Evolutionary conservation across 2,797 vertebrate species (phyloP), one percentile per base, ranked within the genome.

Genomic region (Enteromius fasciolatus): DNA sequence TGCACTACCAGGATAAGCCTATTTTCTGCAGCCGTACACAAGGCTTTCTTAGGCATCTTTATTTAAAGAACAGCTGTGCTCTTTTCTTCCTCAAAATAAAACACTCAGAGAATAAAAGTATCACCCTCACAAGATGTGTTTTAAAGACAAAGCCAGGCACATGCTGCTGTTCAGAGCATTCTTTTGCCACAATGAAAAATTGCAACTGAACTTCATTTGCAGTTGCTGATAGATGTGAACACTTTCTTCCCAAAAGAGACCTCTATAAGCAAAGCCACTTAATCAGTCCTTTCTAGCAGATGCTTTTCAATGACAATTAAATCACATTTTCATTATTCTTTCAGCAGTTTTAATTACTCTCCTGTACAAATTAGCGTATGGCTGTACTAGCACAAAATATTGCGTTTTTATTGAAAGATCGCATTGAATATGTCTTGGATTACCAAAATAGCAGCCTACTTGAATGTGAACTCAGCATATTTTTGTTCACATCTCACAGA

Each of bases 1-100:
- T 68, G 61, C 20, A 0, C 20, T 52, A 80, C 52, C 14, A 23
- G 52, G 52, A 46, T 33, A 59, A 20, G 46, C 46, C n/a, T 54
- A 28, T 75, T 75, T 75, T 75, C 11, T 67, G 46, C 70, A 75
- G n/a, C 39, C 31, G n/a, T 52, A 41, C 46, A 66, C 28, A 12
- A 74, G 9, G 57, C 48, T 75, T 75, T 75, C 73, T 82, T 76
- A 68, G 23, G 48, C 23, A 67, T 68, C 61, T 67, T 76, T 68
- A 67, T 67, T 82, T 67, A 67, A 44, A 33, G 48, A 31, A 82
- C 80, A 76, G 72, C 72, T 82, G 80, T 66, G 80, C 61, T 44
- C 72, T 66, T 66, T 76, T 67, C 46, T 54, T 75, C 18, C 50
- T 54, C 33, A 76, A 63, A 75, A 54, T 76, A 75, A 75, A 76